Evolutionary conservation across 2,797 vertebrate genomes (phyloP).

Genomic region (Schizopygopsis malacanthus): DNA sequence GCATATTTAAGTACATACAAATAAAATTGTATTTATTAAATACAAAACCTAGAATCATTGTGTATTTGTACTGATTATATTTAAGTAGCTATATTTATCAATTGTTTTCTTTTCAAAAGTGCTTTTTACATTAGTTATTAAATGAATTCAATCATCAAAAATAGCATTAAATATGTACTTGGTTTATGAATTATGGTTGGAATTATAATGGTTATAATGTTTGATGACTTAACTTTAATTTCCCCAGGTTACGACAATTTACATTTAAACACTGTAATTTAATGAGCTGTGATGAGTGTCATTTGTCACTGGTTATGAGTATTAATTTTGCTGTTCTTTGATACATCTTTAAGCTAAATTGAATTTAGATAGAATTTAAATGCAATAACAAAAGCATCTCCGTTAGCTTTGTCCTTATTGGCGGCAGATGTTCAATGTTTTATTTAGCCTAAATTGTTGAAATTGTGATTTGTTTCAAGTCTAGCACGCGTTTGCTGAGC

Average conservation of each 20-base stretch:
- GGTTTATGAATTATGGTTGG: neutral
- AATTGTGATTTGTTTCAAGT: neutral
- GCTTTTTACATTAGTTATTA: neutral
- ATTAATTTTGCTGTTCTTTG: neutral
- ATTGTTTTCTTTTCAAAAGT: neutral
- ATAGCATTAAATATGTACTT: neutral
- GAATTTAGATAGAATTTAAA: neutral
- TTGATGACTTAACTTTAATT: neutral
- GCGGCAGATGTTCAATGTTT: conserved; percentile 20
- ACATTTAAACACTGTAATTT: neutral
- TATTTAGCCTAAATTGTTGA: neutral
- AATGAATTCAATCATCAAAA: neutral
- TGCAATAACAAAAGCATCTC: conserved; percentile 22
- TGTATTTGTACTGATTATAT: neutral
- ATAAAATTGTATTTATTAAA: neutral
- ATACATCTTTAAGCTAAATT: neutral
- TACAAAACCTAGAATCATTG: neutral
- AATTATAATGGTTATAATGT: neutral
- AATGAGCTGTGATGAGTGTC: neutral
- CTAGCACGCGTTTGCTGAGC: neutral
- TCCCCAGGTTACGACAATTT: neutral
- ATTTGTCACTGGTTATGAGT: conserved; percentile 8
- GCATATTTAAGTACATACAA: neutral
- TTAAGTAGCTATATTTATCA: neutral
- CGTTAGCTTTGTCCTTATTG: neutral